phyloP scores from a whole-genome alignment of 2,797 vertebrate species.

The Decapterus maruadsi region DNA sequence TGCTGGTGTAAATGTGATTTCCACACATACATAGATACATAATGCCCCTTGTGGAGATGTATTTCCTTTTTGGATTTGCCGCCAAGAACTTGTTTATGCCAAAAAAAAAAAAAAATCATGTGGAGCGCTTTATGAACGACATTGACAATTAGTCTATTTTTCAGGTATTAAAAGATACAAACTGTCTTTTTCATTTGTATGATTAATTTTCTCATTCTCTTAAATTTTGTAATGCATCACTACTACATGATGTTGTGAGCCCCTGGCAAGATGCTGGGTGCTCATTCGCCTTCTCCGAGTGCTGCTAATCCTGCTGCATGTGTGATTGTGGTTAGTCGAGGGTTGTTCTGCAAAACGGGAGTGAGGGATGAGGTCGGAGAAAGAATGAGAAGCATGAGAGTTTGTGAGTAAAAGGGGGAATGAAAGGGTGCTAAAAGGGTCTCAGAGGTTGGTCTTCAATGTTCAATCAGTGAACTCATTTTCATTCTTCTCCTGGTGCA shows the following conservation, averaged over 20 bases:
- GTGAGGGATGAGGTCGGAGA: constrained; percentile 14
- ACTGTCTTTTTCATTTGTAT: not conserved
- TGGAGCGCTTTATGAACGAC: constrained; percentile 18
- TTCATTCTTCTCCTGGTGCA: constrained; percentile 59
- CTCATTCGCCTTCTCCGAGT: not conserved
- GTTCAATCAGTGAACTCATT: constrained; percentile 53
- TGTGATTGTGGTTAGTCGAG: constrained; percentile 34
- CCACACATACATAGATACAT: constrained; percentile 51
- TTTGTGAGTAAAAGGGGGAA: constrained; percentile 31
- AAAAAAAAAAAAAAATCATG: constrained; percentile 20
- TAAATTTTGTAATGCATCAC: not conserved
- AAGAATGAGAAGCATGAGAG: constrained; percentile 26
- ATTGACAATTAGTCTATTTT: not conserved
- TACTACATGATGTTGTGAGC: not conserved
- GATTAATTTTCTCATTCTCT: constrained; percentile 4
- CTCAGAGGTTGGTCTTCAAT: constrained; percentile 49
- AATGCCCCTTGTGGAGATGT: constrained; percentile 31
- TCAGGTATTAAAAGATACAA: not conserved
- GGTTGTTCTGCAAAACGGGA: constrained; percentile 30
- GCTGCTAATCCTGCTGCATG: constrained; percentile 32
- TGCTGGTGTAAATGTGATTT: constrained; percentile 67
- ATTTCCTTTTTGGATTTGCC: constrained; percentile 49
- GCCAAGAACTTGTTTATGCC: constrained; percentile 44
- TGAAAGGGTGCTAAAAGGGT: constrained; percentile 64
- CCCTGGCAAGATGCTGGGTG: not conserved